A percentile compares a stretch with the other conserved stretches of the same genome.
Conservation (phyloP, 2,113 vertebrate genomes). For the Zapus hudsonius region DNA sequence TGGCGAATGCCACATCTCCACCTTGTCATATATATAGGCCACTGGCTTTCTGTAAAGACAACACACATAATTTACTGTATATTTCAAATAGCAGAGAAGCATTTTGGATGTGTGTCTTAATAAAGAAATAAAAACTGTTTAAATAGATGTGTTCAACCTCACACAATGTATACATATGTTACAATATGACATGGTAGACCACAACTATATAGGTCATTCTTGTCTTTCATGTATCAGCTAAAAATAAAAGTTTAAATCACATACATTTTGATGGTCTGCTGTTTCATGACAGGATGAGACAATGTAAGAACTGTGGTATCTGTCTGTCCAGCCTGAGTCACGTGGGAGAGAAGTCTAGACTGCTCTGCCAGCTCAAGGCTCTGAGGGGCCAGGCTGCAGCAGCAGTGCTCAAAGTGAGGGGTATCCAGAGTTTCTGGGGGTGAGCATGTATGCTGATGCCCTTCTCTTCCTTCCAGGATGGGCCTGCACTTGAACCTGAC, state of each 20-base stretch:
- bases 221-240: neutral
- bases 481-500: neutral
- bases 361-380: neutral
- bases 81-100: neutral
- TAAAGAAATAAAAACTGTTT: neutral
- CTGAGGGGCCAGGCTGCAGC: no score
- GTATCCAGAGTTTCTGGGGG: no score
- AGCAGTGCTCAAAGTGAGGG: rapidly evolving
- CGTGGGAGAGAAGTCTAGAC: neutral
- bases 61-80: neutral
- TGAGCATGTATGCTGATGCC: no score
- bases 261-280: neutral
- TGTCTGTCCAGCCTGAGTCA: neutral
- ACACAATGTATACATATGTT: no score
- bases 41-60: neutral
- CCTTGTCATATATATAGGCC: neutral
- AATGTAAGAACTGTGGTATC: neutral
- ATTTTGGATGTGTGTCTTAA: neutral
- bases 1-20: neutral
- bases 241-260: neutral
- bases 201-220: neutral
- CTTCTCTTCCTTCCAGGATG: neutral
- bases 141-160: neutral
- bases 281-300: neutral
- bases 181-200: neutral